Evolutionary conservation across 1,140 invertebrate species (phyloP).

Genomic region (Heliconius himera): DNA sequence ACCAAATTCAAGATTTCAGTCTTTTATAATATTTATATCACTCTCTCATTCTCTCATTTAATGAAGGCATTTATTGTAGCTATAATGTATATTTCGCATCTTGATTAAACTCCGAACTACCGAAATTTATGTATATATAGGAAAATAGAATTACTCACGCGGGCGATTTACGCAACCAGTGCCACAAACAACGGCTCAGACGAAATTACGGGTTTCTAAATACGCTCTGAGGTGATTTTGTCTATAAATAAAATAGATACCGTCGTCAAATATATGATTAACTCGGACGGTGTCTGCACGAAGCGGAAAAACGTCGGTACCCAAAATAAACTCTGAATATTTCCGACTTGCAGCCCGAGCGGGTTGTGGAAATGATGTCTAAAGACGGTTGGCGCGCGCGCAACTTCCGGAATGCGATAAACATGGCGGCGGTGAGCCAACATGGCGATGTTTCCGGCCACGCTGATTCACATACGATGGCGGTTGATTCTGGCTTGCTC

Average conservation of each 20-base stretch:
- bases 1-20: no score
- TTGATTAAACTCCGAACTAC: background rate
- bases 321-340: slow-evolving; percentile 75
- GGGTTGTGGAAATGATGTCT: slow-evolving; percentile 72
- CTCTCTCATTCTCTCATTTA: background rate
- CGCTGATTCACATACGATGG: slow-evolving; percentile 76
- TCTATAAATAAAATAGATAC: slow-evolving; percentile 70
- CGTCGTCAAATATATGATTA: slow-evolving; percentile 74
- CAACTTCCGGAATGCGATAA: slow-evolving; percentile 78
- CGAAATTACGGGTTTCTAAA: slow-evolving; percentile 66
- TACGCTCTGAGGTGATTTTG: slow-evolving; percentile 63
- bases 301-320: slow-evolving; percentile 74
- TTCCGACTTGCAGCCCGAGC: slow-evolving; percentile 69
- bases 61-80: background rate
- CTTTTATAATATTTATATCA: background rate
- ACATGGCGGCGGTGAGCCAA: slow-evolving; percentile 77
- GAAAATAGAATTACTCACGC: slow-evolving; percentile 36
- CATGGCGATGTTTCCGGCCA: slow-evolving; percentile 78
- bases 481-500: slow-evolving; percentile 71
- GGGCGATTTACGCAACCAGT: slow-evolving; percentile 40
- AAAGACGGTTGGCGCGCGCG: slow-evolving; percentile 77
- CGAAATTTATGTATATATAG: slow-evolving; percentile 8
- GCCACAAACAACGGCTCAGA: slow-evolving; percentile 53
- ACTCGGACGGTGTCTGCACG: slow-evolving; percentile 68
- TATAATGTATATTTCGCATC: background rate